Conservation (phyloP, 2,113 vertebrate genomes). For the Poeciliopsis occidentalis region DNA sequence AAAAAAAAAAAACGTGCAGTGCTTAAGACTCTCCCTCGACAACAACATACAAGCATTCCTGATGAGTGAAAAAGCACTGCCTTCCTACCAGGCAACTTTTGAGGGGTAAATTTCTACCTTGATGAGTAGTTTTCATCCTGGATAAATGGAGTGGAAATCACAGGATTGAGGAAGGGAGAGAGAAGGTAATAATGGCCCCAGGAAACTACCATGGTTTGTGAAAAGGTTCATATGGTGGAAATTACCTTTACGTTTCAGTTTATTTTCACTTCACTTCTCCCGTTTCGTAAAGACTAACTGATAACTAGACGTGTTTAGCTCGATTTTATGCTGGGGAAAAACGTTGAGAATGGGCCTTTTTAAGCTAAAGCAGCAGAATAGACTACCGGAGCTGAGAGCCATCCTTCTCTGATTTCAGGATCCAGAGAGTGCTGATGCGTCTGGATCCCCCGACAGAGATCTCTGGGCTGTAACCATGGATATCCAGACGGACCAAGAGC, state of each 20-base stretch:
- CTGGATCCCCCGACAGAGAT: slow-evolving; percentile 60
- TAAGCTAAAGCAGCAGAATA: slow-evolving; percentile 35
- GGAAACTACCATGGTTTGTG: neutral
- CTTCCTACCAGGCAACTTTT: neutral
- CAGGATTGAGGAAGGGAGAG: neutral
- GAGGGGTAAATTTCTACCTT: neutral
- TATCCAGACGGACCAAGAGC: slow-evolving; percentile 72
- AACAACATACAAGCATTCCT: neutral
- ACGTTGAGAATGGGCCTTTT: slow-evolving; percentile 20
- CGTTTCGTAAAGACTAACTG: neutral
- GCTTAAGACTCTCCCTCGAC: neutral
- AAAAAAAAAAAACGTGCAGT: neutral
- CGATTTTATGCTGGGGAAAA: neutral
- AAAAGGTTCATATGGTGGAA: neutral
- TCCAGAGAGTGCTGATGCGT: slow-evolving; percentile 71
- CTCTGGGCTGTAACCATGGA: slow-evolving; percentile 73
- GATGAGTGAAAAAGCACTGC: neutral
- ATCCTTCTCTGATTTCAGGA: slow-evolving; percentile 72
- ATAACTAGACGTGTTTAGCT: slow-evolving; percentile 14
- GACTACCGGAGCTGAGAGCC: slow-evolving; percentile 51
- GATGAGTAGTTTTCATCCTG: neutral
- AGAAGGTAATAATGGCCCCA: neutral
- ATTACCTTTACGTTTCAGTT: neutral
- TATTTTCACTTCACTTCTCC: neutral
- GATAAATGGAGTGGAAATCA: neutral